Base-by-base conservation (phyloP, 2,888 invertebrate genomes). In the Belgica antarctica region DNA sequence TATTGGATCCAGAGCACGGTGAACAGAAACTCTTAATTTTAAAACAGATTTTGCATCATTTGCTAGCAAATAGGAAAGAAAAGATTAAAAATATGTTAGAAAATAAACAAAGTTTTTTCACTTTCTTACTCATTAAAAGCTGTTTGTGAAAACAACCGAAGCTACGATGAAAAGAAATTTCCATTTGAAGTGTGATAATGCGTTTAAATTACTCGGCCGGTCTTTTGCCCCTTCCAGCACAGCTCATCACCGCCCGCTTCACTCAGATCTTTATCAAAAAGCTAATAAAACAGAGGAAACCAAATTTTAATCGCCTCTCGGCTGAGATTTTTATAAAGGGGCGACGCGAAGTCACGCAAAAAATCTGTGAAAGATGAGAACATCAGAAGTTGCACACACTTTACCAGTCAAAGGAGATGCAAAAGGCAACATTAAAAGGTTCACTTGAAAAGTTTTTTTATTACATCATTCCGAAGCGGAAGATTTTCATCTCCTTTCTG, bases 231-330 rank as follows among this genome's bases (percentile, higher is more conserved):
- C 17, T 19, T 59, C 27, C 22, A 27, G 1, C 27, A 27, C 59
- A 27, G 19, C 22, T 47, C 65, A 62, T 25, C 46, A 62, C 7
- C 62, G 62, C 62, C 62, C 52, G n/a, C 52, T 12, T 19, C 15
- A 22, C 34, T 8, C n/a, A 63, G 68, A 68, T 68, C 28, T 28
- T 68, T 68, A 68, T 68, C 68, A 68, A 2, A 52, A 68, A 68
- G 57, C 68, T 57, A 68, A 68, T 68, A 68, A 68, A 68, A 68
- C 28, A 57, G 68, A 68, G 68, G 68, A 68, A 68, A 68, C 68
- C 68, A 47, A 57, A 68, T 46, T 46, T 68, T 68, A 68, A 68
- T 68, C 68, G 68, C 24, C 47, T 57, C 27, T 46, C 47, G n/a
- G 5, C 25, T 24, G 25, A 22, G 62, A 34, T 24, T 62, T 8